Evolutionary conservation across 2,797 vertebrate species (phyloP).

Genomic region (Rhabdomys pumilio): DNA sequence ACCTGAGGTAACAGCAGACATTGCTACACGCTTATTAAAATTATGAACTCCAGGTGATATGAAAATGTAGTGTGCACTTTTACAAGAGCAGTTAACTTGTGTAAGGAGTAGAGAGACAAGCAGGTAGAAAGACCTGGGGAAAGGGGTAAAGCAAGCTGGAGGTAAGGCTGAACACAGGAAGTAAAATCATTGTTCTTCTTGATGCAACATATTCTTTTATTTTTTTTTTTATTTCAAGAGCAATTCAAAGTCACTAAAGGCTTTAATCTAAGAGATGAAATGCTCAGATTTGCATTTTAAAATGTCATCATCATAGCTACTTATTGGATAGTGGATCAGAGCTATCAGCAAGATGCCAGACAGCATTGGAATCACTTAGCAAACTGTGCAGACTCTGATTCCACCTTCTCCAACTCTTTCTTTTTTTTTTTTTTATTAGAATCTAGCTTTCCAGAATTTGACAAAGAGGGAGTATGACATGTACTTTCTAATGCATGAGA

Average conservation of each 20-base stretch:
- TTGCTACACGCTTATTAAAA: background rate
- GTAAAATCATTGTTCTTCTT: background rate
- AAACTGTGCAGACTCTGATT: conserved; percentile 17
- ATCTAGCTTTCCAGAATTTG: conserved; percentile 61
- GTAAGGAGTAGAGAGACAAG: background rate
- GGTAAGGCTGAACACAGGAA: background rate
- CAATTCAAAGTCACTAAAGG: conserved; percentile 50
- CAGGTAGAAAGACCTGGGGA: background rate
- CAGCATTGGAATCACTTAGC: conserved; percentile 51
- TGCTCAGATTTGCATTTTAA: conserved; percentile 71
- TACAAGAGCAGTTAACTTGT: background rate
- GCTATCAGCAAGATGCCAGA: conserved; percentile 57
- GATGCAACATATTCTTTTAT: background rate
- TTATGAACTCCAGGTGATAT: background rate
- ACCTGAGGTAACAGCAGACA: background rate
- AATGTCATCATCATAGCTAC: background rate
- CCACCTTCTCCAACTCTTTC: background rate
- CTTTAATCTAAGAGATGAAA: conserved; percentile 41
- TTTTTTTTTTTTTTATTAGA: conserved; percentile 7
- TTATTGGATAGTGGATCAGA: background rate
- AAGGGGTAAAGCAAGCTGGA: background rate
- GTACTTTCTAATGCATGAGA: background rate
- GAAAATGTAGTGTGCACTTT: background rate
- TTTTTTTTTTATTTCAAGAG: conserved; percentile 14
- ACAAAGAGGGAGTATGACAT: background rate